Percentiles rank a stretch among this genome's conserved stretches.
phyloP scores from a whole-genome alignment of 2,888 invertebrate genomes.

The Gymnoscelis rufifasciata region DNA sequence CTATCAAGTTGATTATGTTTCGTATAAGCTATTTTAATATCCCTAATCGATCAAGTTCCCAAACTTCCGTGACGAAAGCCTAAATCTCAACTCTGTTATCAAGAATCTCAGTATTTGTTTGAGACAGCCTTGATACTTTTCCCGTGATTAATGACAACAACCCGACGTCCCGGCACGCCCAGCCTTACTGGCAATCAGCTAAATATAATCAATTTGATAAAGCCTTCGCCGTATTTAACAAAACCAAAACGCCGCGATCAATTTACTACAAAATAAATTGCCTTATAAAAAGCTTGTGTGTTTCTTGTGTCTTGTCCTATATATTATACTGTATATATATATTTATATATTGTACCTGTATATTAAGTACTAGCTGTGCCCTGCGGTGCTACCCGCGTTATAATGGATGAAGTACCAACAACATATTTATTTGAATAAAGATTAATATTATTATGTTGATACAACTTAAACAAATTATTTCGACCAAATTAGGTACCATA shows the following conservation, averaged over 20 bases:
- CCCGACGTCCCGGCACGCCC: background rate
- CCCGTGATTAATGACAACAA: slow-evolving; percentile 1
- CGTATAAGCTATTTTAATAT: background rate
- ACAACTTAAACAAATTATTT: no score
- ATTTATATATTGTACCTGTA: no score
- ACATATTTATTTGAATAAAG: no score
- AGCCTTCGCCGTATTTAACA: slow-evolving; percentile 16
- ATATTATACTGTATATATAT: no score
- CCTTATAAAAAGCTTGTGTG: slow-evolving; percentile 3
- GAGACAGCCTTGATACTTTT: background rate
- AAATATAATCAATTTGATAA: slow-evolving; percentile 21
- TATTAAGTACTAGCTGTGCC: no score
- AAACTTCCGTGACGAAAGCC: no score
- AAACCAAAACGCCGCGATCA: slow-evolving; percentile 13
- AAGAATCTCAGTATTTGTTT: slow-evolving; percentile 5
- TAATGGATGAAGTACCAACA: no score
- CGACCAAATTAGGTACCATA: no score
- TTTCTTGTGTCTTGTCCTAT: no score
- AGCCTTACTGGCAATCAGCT: slow-evolving; percentile 12
- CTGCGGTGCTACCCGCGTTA: no score
- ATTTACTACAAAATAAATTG: slow-evolving; percentile 21
- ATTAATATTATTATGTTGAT: no score
- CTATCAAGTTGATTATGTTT: background rate
- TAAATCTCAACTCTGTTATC: background rate
- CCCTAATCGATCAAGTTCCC: no score